Evolutionary conservation across 2,113 vertebrate genomes (phyloP).

Genomic region (Gymnobelideus leadbeateri): DNA sequence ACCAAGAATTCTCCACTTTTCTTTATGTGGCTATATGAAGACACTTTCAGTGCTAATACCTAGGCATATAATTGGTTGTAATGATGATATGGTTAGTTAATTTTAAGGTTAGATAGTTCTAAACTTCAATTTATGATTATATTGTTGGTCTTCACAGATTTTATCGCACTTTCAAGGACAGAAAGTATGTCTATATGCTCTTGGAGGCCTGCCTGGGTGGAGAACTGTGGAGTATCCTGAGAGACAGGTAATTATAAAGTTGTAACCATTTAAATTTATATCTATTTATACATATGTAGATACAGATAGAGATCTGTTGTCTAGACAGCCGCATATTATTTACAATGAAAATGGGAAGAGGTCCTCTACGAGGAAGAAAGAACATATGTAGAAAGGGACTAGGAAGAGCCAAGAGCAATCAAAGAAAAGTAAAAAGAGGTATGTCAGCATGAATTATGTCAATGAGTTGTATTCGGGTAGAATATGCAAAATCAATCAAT

Average conservation of each 20-base stretch:
- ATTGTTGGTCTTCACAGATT: slow-evolving; percentile 84
- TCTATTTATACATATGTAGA: background rate
- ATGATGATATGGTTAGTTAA: background rate
- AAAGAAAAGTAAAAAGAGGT: background rate
- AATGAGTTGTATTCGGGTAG: background rate
- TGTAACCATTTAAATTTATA: background rate
- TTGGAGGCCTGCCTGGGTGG: slow-evolving; percentile 95
- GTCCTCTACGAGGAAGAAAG: background rate
- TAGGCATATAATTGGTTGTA: too few relatives aligned
- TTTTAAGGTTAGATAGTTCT: background rate
- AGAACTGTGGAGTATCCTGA: slow-evolving; percentile 94
- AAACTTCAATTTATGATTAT: background rate
- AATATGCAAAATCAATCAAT: background rate
- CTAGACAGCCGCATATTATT: background rate
- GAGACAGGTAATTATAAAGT: slow-evolving; percentile 90
- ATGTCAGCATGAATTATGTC: background rate
- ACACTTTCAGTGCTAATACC: background rate
- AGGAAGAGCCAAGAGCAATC: background rate
- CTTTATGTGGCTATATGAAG: background rate
- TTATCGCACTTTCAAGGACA: slow-evolving; percentile 94
- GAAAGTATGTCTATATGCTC: slow-evolving; percentile 94
- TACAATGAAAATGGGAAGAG: background rate
- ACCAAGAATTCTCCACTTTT: background rate
- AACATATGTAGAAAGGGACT: background rate
- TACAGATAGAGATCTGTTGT: background rate